Base-by-base conservation (phyloP, 2,113 vertebrate genomes). In the Danionella cerebrum region DNA sequence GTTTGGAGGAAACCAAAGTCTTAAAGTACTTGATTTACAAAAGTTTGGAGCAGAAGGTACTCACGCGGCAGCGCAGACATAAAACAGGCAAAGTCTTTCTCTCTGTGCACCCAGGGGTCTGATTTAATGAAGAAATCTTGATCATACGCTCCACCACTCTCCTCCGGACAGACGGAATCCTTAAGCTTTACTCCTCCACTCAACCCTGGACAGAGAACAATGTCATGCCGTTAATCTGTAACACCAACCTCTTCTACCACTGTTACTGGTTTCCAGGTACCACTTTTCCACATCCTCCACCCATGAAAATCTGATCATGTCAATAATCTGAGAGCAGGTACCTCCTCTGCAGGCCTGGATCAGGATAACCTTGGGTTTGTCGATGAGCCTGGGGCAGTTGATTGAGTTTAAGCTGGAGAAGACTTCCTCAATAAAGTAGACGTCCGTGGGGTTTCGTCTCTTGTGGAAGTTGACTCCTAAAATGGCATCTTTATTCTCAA, bases 371-470 rank as follows among this genome's bases (percentile, higher is more conserved):
- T 55, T 55, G 2, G 53, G 53, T 38, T 55, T 55, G 7, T 55
- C 6, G 3, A 38, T 55, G 18, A 55, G 53, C 12, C 9, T 19
- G 1, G 18, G 18, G 38, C 33, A 55, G 0, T 38, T 55, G 1
- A 2, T 12, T 3, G 33, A 36, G 33, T n/a, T 38, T 19, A 55
- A 33, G n/a, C 4, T 3, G 2, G 14, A 13, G 52, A 21, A 55
- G 5, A 12, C 36, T 0, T 53, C 4, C 3, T 53, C 51, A n/a
- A 55, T 12, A 38, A 21, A 35, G 52, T 16, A 54, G 16, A 13
- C 0, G n/a, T 54, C 29, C 0, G 2, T 2, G 2, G 13, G 1
- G 1, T 33, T 19, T 1, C 6, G 0, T 1, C 1, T 0, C 0
- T 0, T 0, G 1, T 36, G 0, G 9, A 36, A 22, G 2, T 55